phyloP scores from a whole-genome alignment of 1,140 invertebrate species.

The Agrypnia vestita region DNA sequence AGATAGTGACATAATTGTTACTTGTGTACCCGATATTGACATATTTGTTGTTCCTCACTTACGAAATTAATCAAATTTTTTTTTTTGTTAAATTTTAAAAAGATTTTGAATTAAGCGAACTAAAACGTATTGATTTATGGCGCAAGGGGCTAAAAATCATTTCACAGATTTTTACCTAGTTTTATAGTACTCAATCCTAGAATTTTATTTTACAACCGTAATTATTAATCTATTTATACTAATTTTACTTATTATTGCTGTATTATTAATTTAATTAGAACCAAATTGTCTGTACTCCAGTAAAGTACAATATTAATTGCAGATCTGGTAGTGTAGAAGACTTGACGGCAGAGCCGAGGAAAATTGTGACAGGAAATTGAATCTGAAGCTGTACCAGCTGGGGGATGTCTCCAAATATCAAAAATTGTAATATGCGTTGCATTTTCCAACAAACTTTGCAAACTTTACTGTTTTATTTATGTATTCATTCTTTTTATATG shows the following conservation, averaged over 20 bases:
- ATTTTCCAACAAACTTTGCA: constrained; percentile 22
- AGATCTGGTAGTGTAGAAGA: constrained; percentile 61
- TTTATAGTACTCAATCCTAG: background rate
- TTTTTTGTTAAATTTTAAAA: too few species aligned
- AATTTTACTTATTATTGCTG: background rate
- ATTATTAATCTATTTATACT: background rate
- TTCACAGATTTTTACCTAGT: too few species aligned
- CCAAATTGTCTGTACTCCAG: background rate
- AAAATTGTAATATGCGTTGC: constrained; percentile 36
- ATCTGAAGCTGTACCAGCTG: background rate
- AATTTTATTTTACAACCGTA: background rate
- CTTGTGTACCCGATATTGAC: too few species aligned
- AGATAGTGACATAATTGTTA: too few species aligned
- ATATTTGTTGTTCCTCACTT: too few species aligned
- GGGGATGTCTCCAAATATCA: constrained; percentile 34
- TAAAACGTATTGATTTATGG: too few species aligned
- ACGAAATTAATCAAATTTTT: too few species aligned
- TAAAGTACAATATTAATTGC: constrained; percentile 13
- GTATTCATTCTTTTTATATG: constrained; percentile 45
- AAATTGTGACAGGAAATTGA: constrained; percentile 58
- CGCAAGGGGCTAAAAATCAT: too few species aligned
- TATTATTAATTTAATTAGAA: background rate
- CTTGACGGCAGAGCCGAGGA: constrained; percentile 57
- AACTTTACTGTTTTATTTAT: constrained; percentile 35
- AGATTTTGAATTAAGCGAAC: too few species aligned